A percentile compares a stretch with the other conserved stretches of the same genome.
phyloP scores from a whole-genome alignment of 2,888 invertebrate species.

The Tetrapedia diversipes region DNA sequence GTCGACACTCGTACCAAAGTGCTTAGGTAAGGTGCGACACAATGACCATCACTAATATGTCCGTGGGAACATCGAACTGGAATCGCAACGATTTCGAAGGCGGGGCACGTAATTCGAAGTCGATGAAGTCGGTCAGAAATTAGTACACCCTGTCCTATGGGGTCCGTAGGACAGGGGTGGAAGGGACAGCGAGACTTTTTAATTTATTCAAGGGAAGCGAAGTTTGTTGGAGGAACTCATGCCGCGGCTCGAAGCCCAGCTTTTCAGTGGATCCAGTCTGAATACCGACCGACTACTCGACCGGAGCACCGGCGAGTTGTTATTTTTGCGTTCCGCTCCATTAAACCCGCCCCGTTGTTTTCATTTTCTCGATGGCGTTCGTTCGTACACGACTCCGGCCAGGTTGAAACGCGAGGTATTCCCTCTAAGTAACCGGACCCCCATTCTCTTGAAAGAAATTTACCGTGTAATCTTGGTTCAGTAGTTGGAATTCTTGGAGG shows the following conservation, averaged over 20 bases:
- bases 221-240: constrained; percentile 30
- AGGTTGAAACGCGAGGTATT: background rate
- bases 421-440: background rate
- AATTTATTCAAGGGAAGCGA: constrained; percentile 54
- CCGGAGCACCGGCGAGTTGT: constrained; percentile 1
- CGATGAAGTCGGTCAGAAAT: constrained; percentile 50
- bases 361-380: background rate
- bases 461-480: no score
- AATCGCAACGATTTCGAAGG: constrained; percentile 18
- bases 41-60: no score
- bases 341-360: background rate
- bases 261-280: constrained; percentile 14
- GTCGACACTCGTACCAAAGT: no score
- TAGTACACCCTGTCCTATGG: constrained; percentile 41
- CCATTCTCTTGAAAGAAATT: no score
- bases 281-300: constrained; percentile 27
- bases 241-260: constrained; percentile 15
- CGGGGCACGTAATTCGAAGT: constrained; percentile 45
- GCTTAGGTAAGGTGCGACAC: no score
- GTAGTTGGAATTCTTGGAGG: background rate
- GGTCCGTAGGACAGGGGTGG: no score
- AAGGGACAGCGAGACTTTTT: no score
- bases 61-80: background rate
- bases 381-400: background rate
- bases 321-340: constrained; percentile 17